These are phyloP conservation scores for Sebastes matsubarae DNA, from an alignment of 2,797 vertebrate genomes.

Conservation along the genomic window DNA sequence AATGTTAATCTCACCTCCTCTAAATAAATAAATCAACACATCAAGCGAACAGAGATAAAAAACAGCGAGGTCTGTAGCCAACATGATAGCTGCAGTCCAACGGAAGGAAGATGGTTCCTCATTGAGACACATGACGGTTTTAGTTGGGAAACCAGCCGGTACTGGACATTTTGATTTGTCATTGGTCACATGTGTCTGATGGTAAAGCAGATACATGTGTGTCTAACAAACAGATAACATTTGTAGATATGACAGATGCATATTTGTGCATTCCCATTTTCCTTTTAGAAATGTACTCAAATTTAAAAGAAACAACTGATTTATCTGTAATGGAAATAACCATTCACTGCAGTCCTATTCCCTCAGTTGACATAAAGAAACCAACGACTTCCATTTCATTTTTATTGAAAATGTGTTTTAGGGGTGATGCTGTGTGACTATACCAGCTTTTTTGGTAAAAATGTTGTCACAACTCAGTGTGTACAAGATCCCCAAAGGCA, in stretches of 20 bases:
- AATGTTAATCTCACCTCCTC: conserved; percentile 23
- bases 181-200: not conserved
- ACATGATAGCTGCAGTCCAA: not conserved
- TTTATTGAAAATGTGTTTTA: not conserved
- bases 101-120: not conserved
- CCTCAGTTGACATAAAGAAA: not conserved
- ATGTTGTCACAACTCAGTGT: conserved; percentile 17
- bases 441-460: conserved; percentile 1
- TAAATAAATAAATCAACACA: conserved; percentile 39
- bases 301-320: not conserved
- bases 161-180: not conserved
- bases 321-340: not conserved
- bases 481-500: conserved; percentile 31
- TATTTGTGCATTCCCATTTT: not conserved
- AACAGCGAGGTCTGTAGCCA: not conserved
- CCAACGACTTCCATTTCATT: not conserved
- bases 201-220: not conserved
- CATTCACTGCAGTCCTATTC: not conserved
- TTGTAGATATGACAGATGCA: not conserved
- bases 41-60: not conserved
- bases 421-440: not conserved
- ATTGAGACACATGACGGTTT: not conserved
- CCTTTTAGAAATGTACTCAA: not conserved
- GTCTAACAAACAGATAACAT: not conserved
- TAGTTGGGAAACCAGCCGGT: not conserved